These are phyloP conservation scores for Aphrophora alni DNA, from an alignment of 2,888 invertebrate genomes.

Conservation along the genomic window DNA sequence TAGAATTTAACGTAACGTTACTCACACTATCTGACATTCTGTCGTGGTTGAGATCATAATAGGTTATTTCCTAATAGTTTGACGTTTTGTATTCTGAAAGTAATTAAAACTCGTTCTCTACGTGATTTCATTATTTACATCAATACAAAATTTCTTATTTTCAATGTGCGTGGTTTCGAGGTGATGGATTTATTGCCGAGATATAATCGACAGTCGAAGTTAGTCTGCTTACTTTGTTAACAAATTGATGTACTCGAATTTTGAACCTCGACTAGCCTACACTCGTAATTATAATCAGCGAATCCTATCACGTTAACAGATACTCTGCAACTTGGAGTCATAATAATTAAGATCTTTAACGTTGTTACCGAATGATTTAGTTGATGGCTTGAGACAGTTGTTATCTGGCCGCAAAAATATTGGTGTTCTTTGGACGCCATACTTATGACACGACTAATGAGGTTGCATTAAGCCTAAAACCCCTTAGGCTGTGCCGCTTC, in stretches of 20 bases:
- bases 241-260: background rate
- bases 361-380: background rate
- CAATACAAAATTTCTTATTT: background rate
- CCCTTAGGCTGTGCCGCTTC: background rate
- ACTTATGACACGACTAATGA: slow-evolving; percentile 2
- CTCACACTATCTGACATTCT: too few species aligned
- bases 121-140: background rate
- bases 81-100: background rate
- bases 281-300: too few species aligned
- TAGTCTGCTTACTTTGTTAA: background rate
- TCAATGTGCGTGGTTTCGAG: background rate
- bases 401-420: background rate
- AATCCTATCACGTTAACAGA: too few species aligned
- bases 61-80: too few species aligned
- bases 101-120: background rate
- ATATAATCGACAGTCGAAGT: background rate
- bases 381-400: background rate
- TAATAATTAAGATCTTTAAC: background rate
- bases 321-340: too few species aligned
- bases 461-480: background rate
- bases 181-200: background rate
- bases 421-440: background rate
- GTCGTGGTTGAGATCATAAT: too few species aligned
- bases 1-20: too few species aligned
- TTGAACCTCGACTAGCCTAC: too few species aligned